These are phyloP conservation scores for Microchrysa polita DNA, from an alignment of 2,888 invertebrate species.

Conservation along the genomic window DNA sequence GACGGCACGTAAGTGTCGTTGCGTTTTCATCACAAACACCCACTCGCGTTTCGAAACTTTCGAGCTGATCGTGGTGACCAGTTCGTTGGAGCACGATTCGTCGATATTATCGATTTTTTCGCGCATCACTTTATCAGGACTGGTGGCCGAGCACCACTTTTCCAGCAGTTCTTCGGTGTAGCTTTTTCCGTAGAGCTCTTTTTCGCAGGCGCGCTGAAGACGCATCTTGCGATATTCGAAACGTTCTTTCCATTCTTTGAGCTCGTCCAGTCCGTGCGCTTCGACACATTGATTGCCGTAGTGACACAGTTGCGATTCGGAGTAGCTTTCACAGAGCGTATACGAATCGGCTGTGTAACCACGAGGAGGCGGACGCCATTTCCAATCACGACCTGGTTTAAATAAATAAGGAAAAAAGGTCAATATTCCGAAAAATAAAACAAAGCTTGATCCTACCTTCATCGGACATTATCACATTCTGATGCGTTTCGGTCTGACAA, in stretches of 20 bases:
- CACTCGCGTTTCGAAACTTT: slow-evolving; percentile 71
- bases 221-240: slow-evolving; percentile 75
- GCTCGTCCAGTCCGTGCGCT: slow-evolving; percentile 77
- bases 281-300: slow-evolving; percentile 78
- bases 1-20: slow-evolving; percentile 69
- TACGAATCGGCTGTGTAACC: slow-evolving; percentile 74
- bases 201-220: slow-evolving; percentile 72
- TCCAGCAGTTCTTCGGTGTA: slow-evolving; percentile 73
- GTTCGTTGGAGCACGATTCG: slow-evolving; percentile 69
- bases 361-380: slow-evolving; percentile 75
- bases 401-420: too few relatives aligned
- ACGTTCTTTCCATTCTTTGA: slow-evolving; percentile 78
- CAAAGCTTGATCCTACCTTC: slow-evolving; percentile 63
- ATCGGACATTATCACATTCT: slow-evolving; percentile 74
- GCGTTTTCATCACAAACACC: slow-evolving; percentile 69
- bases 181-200: slow-evolving; percentile 72
- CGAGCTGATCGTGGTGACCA: slow-evolving; percentile 71
- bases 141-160: slow-evolving; percentile 70
- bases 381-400: slow-evolving; percentile 70
- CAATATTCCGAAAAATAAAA: background rate
- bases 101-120: slow-evolving; percentile 71
- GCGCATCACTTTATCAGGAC: slow-evolving; percentile 71
- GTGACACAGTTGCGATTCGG: slow-evolving; percentile 69
- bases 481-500: slow-evolving; percentile 72
- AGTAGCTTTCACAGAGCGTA: slow-evolving; percentile 70